Conservation (phyloP, 2,888 invertebrate genomes). For the Holacanthella duospinosa region DNA sequence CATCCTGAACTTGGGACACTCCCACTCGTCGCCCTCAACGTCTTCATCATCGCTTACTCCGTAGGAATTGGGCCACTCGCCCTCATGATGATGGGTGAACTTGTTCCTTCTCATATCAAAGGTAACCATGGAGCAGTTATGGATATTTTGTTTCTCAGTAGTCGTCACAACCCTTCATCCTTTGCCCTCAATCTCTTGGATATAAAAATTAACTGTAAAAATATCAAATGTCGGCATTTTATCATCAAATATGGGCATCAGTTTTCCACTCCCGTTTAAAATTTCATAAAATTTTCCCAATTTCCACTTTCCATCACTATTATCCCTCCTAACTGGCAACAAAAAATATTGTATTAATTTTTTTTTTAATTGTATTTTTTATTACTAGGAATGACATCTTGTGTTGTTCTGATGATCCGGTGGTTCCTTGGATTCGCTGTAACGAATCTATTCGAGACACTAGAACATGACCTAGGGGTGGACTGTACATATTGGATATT, state of each 20-base stretch:
- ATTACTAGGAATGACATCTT: conserved; percentile 25
- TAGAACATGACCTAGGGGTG: conserved; percentile 20
- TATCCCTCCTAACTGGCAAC: not conserved
- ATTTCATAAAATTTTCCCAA: not conserved
- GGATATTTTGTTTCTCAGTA: not conserved
- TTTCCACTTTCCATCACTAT: not conserved
- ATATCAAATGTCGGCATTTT: too few species aligned
- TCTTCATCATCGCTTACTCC: conserved; percentile 30
- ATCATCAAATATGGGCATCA: too few species aligned
- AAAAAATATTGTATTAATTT: not conserved
- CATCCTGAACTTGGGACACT: conserved; percentile 20
- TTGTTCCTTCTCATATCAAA: conserved; percentile 31
- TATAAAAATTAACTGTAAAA: not conserved
- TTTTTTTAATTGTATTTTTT: not conserved
- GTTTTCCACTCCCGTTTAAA: not conserved
- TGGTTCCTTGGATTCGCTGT: conserved; percentile 35
- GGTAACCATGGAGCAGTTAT: conserved; percentile 7
- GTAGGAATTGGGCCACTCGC: conserved; percentile 31
- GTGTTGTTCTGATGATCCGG: conserved; percentile 24
- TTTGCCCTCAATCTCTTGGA: not conserved
- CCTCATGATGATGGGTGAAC: conserved; percentile 35
- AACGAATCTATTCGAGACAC: conserved; percentile 31
- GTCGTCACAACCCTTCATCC: not conserved
- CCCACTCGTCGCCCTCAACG: conserved; percentile 25
- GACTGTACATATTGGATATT: conserved; percentile 35